Percentiles rank a stretch among this genome's conserved stretches.
Evolutionary conservation across 92 coral and sea anemone species (phyloP).

Genomic region (Phenganax stokvisi): DNA sequence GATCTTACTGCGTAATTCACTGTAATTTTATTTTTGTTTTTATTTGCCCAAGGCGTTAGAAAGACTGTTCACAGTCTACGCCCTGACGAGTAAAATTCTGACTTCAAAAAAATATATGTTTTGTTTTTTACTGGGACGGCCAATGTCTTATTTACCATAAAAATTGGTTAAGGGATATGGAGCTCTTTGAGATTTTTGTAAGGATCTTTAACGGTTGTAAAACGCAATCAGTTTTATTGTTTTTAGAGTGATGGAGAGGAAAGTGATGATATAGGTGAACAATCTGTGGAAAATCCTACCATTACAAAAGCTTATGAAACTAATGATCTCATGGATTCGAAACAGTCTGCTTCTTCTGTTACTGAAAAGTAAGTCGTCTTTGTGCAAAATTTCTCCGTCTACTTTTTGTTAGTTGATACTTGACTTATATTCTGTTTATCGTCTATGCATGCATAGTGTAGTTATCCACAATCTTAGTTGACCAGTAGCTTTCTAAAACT

Average conservation of each 20-base stretch:
- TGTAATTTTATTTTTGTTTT: too few relatives aligned
- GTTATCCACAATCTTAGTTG: too few relatives aligned
- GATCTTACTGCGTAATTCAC: neutral
- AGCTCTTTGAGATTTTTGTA: too few relatives aligned
- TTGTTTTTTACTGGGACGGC: too few relatives aligned
- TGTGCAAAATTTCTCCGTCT: neutral
- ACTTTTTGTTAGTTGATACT: too few relatives aligned
- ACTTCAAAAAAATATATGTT: neutral
- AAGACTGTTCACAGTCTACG: too few relatives aligned
- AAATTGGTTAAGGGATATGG: too few relatives aligned
- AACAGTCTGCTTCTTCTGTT: neutral
- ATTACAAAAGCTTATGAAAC: slow-evolving; percentile 10
- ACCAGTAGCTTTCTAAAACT: too few relatives aligned
- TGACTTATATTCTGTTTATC: too few relatives aligned
- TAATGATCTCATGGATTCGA: neutral
- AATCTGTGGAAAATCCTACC: neutral
- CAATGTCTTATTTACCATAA: too few relatives aligned
- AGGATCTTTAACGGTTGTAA: too few relatives aligned
- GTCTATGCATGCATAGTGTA: too few relatives aligned
- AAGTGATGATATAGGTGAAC: slow-evolving; percentile 47
- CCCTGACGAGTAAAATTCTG: neutral
- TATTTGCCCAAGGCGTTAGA: neutral
- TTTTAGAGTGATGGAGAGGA: slow-evolving; percentile 48
- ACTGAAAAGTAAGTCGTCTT: neutral
- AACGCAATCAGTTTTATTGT: neutral